Percentiles rank a stretch among this genome's conserved stretches.
Evolutionary conservation across 1,140 invertebrate species (phyloP).

Genomic region (Battus philenor): DNA sequence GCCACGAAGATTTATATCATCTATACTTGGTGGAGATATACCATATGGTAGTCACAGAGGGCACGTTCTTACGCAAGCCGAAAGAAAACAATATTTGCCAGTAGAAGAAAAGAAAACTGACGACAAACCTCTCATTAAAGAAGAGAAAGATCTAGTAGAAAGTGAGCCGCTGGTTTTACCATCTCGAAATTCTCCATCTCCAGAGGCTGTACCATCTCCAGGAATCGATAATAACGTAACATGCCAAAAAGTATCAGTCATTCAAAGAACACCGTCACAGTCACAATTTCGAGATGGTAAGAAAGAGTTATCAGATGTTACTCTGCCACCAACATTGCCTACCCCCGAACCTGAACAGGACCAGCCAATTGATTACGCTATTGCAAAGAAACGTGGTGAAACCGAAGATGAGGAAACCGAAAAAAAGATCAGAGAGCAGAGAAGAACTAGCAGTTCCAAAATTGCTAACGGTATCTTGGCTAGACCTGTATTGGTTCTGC

Average conservation of each 20-base stretch:
- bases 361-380: slow-evolving; percentile 91
- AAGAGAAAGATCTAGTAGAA: slow-evolving; percentile 63
- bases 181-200: slow-evolving; percentile 68
- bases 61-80: slow-evolving; percentile 84
- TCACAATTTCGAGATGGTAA: slow-evolving; percentile 70
- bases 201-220: slow-evolving; percentile 61
- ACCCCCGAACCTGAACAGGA: slow-evolving; percentile 82
- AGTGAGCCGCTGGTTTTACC: slow-evolving; percentile 66
- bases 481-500: slow-evolving; percentile 59
- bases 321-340: slow-evolving; percentile 66
- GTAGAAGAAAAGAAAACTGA: slow-evolving; percentile 70
- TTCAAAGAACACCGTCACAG: slow-evolving; percentile 85
- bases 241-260: slow-evolving; percentile 84
- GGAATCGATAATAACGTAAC: slow-evolving; percentile 74
- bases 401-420: slow-evolving; percentile 79
- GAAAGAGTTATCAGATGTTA: slow-evolving; percentile 74
- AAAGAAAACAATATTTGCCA: slow-evolving; percentile 87
- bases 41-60: slow-evolving; percentile 83
- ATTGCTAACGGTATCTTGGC: slow-evolving; percentile 76
- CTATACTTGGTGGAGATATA: slow-evolving; percentile 84
- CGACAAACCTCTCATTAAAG: slow-evolving; percentile 61
- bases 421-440: slow-evolving; percentile 77
- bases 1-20: slow-evolving; percentile 84
- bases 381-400: slow-evolving; percentile 85
- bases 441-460: slow-evolving; percentile 77